These are phyloP conservation scores for Crocuta crocuta DNA, from an alignment of 2,113 vertebrate species.

Conservation along the genomic window DNA sequence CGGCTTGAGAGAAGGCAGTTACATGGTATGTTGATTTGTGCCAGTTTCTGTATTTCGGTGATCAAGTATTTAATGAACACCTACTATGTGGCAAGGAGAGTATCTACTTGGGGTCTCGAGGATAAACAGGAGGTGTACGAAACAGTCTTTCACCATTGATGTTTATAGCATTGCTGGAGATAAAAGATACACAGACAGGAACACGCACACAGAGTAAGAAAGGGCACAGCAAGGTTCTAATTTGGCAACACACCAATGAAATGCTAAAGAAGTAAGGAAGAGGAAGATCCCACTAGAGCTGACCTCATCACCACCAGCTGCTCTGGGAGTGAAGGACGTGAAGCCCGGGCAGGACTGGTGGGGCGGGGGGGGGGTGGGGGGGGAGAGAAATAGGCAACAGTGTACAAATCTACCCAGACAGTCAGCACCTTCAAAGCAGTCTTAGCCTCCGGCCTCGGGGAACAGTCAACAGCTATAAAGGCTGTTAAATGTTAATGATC, in stretches of 20 bases:
- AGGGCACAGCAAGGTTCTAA: background rate
- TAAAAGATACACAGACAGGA: background rate
- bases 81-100: background rate
- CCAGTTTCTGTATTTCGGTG: background rate
- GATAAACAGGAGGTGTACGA: background rate
- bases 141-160: background rate
- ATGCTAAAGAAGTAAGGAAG: background rate
- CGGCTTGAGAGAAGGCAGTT: background rate
- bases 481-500: background rate
- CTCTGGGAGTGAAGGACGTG: background rate
- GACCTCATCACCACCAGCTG: background rate
- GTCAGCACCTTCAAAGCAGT: background rate
- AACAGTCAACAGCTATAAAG: background rate
- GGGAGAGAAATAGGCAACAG: accelerated
- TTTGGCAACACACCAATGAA: background rate
- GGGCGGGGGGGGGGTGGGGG: background rate
- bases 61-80: background rate
- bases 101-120: background rate
- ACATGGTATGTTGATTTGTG: background rate
- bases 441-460: background rate
- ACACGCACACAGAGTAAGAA: background rate
- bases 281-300: background rate
- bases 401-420: background rate
- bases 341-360: background rate
- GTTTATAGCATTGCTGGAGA: background rate